Evolutionary conservation across 2,888 invertebrate genomes (phyloP).

Genomic region (Galerucella calmariensis): DNA sequence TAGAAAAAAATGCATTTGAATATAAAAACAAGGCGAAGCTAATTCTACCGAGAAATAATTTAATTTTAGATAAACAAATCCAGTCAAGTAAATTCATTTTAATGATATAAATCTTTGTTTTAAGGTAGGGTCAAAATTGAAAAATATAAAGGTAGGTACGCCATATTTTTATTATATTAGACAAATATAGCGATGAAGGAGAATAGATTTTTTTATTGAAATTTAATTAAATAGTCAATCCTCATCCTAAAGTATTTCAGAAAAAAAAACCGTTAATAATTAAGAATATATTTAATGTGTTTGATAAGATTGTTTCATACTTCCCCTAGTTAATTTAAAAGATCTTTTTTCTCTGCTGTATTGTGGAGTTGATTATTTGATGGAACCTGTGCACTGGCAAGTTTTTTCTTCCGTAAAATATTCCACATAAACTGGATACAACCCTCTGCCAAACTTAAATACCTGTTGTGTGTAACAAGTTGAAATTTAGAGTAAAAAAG

Average conservation of each 20-base stretch:
- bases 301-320: too few relatives aligned
- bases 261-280: too few relatives aligned
- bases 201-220: background rate
- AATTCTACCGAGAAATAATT: conserved; percentile 8
- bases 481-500: conserved; percentile 19
- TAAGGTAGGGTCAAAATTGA: conserved; percentile 11
- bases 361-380: background rate
- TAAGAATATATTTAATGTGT: too few relatives aligned
- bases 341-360: background rate
- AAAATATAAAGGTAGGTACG: background rate
- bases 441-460: conserved; percentile 1
- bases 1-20: conserved; percentile 8
- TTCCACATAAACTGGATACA: background rate
- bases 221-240: background rate
- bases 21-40: conserved; percentile 12
- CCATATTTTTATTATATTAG: background rate
- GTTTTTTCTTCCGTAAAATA: background rate
- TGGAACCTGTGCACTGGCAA: background rate
- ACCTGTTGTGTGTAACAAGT: conserved; percentile 22
- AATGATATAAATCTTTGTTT: conserved; percentile 13
- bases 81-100: background rate
- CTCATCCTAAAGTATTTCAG: too few relatives aligned
- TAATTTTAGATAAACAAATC: conserved; percentile 6
- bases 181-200: background rate
- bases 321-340: too few relatives aligned